These are phyloP conservation scores for Formicarius rufipectus DNA, from an alignment of 2,113 vertebrate species.

Conservation along the genomic window DNA sequence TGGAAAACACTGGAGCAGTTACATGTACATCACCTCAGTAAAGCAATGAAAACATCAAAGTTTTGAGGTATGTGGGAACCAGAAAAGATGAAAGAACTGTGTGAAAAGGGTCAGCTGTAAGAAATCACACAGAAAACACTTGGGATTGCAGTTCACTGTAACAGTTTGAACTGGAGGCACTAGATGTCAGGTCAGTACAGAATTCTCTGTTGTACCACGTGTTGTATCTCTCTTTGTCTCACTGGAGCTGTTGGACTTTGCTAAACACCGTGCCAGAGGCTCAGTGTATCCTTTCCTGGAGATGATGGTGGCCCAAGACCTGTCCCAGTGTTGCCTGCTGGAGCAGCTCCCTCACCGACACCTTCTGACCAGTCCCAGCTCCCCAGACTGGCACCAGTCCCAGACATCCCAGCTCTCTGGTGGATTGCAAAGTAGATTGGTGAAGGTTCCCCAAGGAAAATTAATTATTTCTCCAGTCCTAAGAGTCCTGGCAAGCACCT, in stretches of 20 bases:
- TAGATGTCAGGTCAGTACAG: not conserved
- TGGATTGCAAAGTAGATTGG: not conserved
- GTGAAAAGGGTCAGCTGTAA: not conserved
- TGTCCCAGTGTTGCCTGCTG: not conserved
- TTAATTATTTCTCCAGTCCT: not conserved
- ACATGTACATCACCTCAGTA: not conserved
- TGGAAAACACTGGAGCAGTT: not conserved
- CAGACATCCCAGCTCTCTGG: not conserved
- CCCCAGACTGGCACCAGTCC: not conserved
- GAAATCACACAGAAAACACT: not conserved
- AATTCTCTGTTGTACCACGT: not conserved
- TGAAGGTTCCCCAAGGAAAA: not conserved
- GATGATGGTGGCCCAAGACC: not conserved
- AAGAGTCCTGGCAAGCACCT: not conserved
- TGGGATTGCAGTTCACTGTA: not conserved
- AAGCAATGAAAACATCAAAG: not conserved
- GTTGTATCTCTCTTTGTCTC: not conserved
- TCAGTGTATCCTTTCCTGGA: not conserved
- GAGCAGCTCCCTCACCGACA: not conserved
- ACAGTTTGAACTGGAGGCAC: not conserved
- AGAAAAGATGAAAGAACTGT: not conserved
- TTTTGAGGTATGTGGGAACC: not conserved
- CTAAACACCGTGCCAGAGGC: not conserved
- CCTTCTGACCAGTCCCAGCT: fast-evolving
- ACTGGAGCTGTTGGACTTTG: not conserved